Evolutionary conservation across 2,888 invertebrate species (phyloP).

Genomic region (Athalia cordata): DNA sequence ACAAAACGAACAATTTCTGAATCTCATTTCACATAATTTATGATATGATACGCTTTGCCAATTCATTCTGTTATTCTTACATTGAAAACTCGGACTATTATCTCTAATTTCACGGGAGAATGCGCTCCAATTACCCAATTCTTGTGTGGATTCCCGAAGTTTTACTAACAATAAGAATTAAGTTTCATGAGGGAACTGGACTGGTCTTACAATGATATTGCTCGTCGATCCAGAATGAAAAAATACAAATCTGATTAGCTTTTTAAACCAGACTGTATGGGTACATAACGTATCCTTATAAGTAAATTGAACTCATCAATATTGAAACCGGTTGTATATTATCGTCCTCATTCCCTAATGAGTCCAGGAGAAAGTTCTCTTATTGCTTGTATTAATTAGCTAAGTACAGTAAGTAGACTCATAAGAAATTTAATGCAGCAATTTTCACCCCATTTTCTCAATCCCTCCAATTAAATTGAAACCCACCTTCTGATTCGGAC

Average conservation of each 20-base stretch:
- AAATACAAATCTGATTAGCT: too few species aligned
- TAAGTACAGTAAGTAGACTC: background rate
- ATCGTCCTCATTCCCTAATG: background rate
- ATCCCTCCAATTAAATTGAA: background rate
- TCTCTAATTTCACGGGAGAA: too few species aligned
- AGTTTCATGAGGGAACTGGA: too few species aligned
- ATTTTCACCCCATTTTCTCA: background rate
- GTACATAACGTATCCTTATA: background rate
- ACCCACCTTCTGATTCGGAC: slow-evolving; percentile 59
- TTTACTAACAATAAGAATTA: too few species aligned
- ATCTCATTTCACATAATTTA: background rate
- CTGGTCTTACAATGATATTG: too few species aligned
- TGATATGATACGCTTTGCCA: too few species aligned
- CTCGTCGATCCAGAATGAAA: too few species aligned
- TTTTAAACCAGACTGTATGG: background rate
- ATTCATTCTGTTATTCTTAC: too few species aligned
- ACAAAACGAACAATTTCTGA: background rate
- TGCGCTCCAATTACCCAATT: too few species aligned
- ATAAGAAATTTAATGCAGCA: background rate
- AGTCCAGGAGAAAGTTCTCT: background rate
- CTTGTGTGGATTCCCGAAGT: too few species aligned
- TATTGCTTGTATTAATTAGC: background rate
- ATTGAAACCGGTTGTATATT: background rate
- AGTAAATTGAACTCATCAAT: background rate
- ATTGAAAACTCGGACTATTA: too few species aligned